A percentile compares a stretch with the other conserved stretches of the same genome.
phyloP scores from a whole-genome alignment of 2,888 invertebrate genomes.

The Tortricodes alternella region DNA sequence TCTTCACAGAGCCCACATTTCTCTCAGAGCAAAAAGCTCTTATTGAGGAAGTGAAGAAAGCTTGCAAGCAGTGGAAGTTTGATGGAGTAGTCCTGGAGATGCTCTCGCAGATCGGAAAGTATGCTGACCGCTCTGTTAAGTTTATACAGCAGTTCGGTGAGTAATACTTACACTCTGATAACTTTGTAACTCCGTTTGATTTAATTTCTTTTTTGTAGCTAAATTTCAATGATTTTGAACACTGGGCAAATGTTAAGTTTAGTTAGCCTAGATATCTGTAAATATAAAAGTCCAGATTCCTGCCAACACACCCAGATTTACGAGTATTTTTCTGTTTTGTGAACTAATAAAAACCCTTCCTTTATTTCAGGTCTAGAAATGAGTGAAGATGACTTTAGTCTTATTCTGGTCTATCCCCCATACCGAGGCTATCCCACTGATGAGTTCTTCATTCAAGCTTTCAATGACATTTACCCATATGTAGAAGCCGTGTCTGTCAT shows the following conservation, averaged over 20 bases:
- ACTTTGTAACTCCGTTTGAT: slow-evolving; percentile 4
- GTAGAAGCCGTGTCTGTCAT: slow-evolving; percentile 96
- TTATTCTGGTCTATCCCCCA: slow-evolving; percentile 92
- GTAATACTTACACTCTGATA: slow-evolving; percentile 37
- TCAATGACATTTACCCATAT: slow-evolving; percentile 88
- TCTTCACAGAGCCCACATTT: slow-evolving; percentile 86
- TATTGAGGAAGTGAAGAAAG: slow-evolving; percentile 85
- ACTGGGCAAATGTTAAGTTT: background rate
- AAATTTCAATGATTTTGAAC: background rate
- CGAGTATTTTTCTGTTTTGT: no score
- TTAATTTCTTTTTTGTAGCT: background rate
- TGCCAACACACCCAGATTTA: no score
- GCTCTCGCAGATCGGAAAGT: slow-evolving; percentile 89
- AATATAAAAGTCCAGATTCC: no score
- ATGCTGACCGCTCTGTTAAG: slow-evolving; percentile 84
- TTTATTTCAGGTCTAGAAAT: slow-evolving; percentile 80
- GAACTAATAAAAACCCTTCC: no score
- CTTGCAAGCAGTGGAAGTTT: slow-evolving; percentile 89
- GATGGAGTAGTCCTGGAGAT: slow-evolving; percentile 96
- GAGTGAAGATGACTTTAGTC: slow-evolving; percentile 80
- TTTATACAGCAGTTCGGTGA: slow-evolving; percentile 86
- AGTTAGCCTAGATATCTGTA: no score
- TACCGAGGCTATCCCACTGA: slow-evolving; percentile 84
- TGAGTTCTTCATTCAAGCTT: slow-evolving; percentile 88
- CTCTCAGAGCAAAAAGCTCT: slow-evolving; percentile 87